Evolutionary conservation across 2,113 vertebrate species (phyloP).

Genomic region (Pachypanchax playfairii): DNA sequence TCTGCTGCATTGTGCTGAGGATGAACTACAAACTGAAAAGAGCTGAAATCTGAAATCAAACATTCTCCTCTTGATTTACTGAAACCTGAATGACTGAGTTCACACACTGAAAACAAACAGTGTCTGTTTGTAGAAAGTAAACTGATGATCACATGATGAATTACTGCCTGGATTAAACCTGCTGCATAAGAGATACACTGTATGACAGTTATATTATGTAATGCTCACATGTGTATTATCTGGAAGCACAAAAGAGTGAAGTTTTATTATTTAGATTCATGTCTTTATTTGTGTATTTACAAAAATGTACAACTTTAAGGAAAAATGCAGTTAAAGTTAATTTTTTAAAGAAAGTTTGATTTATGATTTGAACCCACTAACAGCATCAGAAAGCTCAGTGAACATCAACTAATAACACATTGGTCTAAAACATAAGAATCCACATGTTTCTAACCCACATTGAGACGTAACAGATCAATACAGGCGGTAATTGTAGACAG

Average conservation of each 20-base stretch:
- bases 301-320: neutral
- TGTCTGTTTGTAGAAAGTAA: neutral
- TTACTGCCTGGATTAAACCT: constrained; percentile 33
- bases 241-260: neutral
- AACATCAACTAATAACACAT: too few species aligned
- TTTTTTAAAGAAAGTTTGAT: too few species aligned
- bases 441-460: too few species aligned
- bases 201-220: constrained; percentile 13
- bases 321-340: too few species aligned
- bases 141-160: constrained; percentile 6
- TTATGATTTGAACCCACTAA: too few species aligned
- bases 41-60: neutral
- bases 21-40: constrained; percentile 9
- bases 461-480: too few species aligned
- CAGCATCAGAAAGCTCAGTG: too few species aligned
- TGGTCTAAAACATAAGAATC: too few species aligned
- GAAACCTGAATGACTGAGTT: neutral
- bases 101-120: too few species aligned
- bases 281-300: too few species aligned
- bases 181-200: neutral
- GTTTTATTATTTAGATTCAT: too few species aligned
- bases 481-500: too few species aligned
- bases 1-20: constrained; percentile 34
- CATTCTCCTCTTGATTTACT: neutral
- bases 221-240: constrained; percentile 6